Percentiles rank a stretch among this genome's conserved stretches.
Conservation (phyloP, 2,113 vertebrate species). For the Protobothrops flavoviridis region DNA sequence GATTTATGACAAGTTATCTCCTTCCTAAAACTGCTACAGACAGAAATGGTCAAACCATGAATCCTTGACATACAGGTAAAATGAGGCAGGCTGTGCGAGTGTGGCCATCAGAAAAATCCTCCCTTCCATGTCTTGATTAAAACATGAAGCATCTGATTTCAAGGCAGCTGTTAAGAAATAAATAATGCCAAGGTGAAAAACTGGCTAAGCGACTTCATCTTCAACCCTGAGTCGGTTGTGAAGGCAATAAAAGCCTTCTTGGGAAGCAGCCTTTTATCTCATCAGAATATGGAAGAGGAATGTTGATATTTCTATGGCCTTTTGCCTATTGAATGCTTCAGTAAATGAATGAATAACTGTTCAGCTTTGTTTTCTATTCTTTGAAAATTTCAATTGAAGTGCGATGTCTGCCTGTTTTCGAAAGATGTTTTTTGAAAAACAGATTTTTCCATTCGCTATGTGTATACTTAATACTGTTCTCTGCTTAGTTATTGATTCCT, state of each 20-base stretch:
- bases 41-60: not conserved
- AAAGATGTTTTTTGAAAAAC: slow-evolving; percentile 4
- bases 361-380: slow-evolving; percentile 3
- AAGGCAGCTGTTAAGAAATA: not conserved
- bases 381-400: slow-evolving; percentile 24
- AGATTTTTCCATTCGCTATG: slow-evolving; percentile 8
- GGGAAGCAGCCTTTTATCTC: not conserved
- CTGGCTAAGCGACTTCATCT: not conserved
- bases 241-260: not conserved
- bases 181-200: not conserved
- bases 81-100: not conserved
- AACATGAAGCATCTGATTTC: not conserved
- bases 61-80: not conserved
- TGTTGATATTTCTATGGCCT: not conserved
- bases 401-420: not conserved
- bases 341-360: not conserved
- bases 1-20: not conserved
- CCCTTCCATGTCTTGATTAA: not conserved
- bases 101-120: not conserved
- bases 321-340: not conserved
- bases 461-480: slow-evolving; percentile 9
- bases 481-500: slow-evolving; percentile 20
- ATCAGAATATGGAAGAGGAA: slow-evolving; percentile 12
- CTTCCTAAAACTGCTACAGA: not conserved
- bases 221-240: not conserved